Evolutionary conservation across 2,113 vertebrate species (phyloP).

Genomic region (Notothenia rossii): DNA sequence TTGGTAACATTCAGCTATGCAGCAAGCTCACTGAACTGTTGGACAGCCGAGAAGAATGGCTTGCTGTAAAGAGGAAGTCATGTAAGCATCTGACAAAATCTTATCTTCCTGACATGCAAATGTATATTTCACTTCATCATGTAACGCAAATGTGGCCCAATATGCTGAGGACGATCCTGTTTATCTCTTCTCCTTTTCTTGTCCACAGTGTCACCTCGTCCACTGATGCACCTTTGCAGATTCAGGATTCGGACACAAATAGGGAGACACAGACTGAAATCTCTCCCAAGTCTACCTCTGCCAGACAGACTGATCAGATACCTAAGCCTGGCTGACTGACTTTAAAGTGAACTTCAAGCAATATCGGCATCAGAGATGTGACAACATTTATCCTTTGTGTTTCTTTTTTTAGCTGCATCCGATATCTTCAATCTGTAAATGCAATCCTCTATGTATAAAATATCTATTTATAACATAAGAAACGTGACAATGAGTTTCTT

Average conservation of each 20-base stretch:
- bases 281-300: slow-evolving; percentile 88
- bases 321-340: slow-evolving; percentile 72
- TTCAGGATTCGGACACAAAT: slow-evolving; percentile 87
- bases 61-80: slow-evolving; percentile 89
- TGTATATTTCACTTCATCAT: slow-evolving; percentile 28
- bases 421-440: slow-evolving; percentile 50
- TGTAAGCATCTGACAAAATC: slow-evolving; percentile 79
- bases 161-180: not conserved
- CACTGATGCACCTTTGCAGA: slow-evolving; percentile 92
- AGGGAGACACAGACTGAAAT: slow-evolving; percentile 86
- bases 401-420: slow-evolving; percentile 50
- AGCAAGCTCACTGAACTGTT: slow-evolving; percentile 89
- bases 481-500: slow-evolving; percentile 45
- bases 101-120: slow-evolving; percentile 17
- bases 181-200: slow-evolving; percentile 36
- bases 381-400: slow-evolving; percentile 54
- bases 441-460: slow-evolving; percentile 48
- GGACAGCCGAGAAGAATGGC: slow-evolving; percentile 91
- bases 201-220: slow-evolving; percentile 88
- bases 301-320: slow-evolving; percentile 90
- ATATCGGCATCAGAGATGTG: slow-evolving; percentile 27
- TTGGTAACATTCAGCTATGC: slow-evolving; percentile 91
- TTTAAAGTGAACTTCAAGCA: slow-evolving; percentile 44
- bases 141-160: not conserved
- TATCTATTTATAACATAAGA: slow-evolving; percentile 68